Percentiles rank a stretch among this genome's conserved stretches.
Conservation (phyloP, 2,797 vertebrate species). For the Phoeniculus purpureus region DNA sequence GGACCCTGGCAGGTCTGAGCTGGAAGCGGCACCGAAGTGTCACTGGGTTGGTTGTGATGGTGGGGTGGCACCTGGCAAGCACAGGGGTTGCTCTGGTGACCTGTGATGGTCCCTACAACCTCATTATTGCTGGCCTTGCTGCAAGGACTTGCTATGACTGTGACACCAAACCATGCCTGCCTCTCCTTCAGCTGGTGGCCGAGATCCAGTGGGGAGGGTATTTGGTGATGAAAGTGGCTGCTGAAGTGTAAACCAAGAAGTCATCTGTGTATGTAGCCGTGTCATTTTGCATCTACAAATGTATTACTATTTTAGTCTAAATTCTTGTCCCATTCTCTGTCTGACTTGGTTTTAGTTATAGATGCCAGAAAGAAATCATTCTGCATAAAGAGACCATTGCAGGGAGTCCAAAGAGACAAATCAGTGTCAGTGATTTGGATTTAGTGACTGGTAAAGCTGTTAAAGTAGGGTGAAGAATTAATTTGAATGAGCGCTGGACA, state of each 20-base stretch:
- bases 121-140: fast-evolving
- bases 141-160: not conserved
- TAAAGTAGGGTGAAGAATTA: not conserved
- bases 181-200: fast-evolving
- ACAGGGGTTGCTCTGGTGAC: not conserved
- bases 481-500: not conserved
- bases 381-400: not conserved
- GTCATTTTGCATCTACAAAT: not conserved
- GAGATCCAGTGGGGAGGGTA: fast-evolving
- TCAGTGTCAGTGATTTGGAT: not conserved
- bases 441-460: slow-evolving; percentile 6
- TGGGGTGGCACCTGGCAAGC: not conserved
- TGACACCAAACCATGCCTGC: not conserved
- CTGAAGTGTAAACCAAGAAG: not conserved
- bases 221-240: not conserved
- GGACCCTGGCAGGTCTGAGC: not conserved
- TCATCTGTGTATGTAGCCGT: not conserved
- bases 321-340: not conserved
- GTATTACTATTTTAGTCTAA: not conserved
- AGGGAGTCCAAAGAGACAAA: not conserved
- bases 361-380: slow-evolving; percentile 1
- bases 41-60: fast-evolving
- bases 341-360: not conserved
- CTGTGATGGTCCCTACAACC: not conserved
- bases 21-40: not conserved